phyloP scores from a whole-genome alignment of 2,797 vertebrate genomes.

The Gymnothorax javanicus region DNA sequence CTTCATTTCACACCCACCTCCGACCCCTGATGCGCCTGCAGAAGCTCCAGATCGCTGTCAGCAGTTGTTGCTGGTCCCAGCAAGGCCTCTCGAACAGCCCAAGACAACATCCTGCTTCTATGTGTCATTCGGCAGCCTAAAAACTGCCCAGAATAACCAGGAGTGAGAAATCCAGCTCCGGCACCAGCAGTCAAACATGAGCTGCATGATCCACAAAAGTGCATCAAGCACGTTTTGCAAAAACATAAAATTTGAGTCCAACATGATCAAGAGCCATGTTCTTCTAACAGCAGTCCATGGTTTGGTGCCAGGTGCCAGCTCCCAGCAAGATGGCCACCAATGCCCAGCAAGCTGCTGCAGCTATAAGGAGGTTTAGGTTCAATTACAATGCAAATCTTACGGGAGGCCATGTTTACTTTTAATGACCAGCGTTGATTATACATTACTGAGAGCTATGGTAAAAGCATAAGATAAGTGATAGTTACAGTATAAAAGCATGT shows the following conservation, averaged over 20 bases:
- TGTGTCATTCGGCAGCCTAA: background rate
- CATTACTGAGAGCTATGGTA: too few species aligned
- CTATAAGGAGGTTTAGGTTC: too few species aligned
- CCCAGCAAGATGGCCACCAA: too few species aligned
- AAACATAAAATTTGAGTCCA: background rate
- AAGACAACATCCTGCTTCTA: background rate
- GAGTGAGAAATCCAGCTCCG: background rate
- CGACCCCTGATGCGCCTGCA: background rate
- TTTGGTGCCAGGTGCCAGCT: too few species aligned
- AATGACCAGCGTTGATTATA: too few species aligned
- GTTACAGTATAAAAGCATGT: too few species aligned
- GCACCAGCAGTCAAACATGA: background rate
- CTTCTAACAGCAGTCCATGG: too few species aligned
- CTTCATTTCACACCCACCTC: slow-evolving; percentile 25
- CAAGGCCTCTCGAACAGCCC: background rate
- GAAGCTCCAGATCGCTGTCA: slow-evolving; percentile 6
- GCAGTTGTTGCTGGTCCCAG: background rate
- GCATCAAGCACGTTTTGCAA: too few species aligned
- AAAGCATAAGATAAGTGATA: too few species aligned
- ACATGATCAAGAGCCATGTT: background rate
- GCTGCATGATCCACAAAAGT: background rate
- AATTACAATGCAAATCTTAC: too few species aligned
- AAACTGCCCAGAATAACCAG: background rate
- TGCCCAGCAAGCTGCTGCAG: too few species aligned
- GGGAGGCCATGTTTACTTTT: too few species aligned